Evolutionary conservation across 2,888 invertebrate genomes (phyloP).

Genomic region (Drosophila monieri): DNA sequence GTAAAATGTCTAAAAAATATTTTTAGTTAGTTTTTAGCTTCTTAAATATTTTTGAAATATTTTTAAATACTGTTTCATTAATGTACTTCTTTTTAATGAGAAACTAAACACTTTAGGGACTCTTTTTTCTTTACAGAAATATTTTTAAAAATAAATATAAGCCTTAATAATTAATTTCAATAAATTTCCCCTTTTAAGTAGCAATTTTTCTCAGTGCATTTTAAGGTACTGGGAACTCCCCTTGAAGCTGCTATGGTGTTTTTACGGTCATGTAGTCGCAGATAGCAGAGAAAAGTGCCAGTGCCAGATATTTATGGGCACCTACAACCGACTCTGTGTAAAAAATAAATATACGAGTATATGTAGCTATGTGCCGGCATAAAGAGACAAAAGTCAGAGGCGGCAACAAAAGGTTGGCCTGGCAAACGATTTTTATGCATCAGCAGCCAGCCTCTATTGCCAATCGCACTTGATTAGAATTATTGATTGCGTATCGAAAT

Average conservation of each 20-base stretch:
- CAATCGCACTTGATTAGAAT: constrained; percentile 81
- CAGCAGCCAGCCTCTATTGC: constrained; percentile 44
- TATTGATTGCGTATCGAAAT: constrained; percentile 75
- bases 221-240: constrained; percentile 58
- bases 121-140: too few species aligned
- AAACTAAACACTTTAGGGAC: too few species aligned
- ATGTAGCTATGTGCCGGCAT: not conserved
- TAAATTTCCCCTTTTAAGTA: not conserved
- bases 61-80: too few species aligned
- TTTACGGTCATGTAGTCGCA: constrained; percentile 70
- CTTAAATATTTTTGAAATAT: too few species aligned
- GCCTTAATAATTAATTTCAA: not conserved
- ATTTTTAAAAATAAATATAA: too few species aligned
- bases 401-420: constrained; percentile 51
- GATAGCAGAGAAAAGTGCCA: constrained; percentile 4
- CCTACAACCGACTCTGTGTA: constrained; percentile 18
- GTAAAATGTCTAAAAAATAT: too few species aligned
- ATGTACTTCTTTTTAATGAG: too few species aligned
- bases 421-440: constrained; percentile 70
- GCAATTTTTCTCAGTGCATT: constrained; percentile 30
- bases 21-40: too few species aligned
- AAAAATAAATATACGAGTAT: not conserved
- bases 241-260: constrained; percentile 53
- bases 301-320: constrained; percentile 47
- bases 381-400: constrained; percentile 45